Evolutionary conservation across 1,140 invertebrate genomes (phyloP), one percentile per base, ranked within the genome.

Genomic region (Drosophila pseudoananassae): DNA sequence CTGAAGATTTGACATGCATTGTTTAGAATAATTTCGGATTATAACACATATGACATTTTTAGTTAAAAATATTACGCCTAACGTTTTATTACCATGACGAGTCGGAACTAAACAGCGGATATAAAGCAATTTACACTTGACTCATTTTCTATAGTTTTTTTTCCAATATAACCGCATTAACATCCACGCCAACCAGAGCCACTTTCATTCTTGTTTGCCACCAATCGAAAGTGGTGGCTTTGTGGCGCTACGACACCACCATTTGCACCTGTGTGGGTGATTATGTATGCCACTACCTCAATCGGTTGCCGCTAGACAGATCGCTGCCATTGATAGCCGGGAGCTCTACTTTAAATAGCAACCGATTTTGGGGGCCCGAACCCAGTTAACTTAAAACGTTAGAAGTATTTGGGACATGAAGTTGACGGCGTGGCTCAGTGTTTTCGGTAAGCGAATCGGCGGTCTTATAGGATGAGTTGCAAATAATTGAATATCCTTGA

Each of bases 161-260:
- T 47, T 29, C 31, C 25, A 70, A 50, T n/a, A 7, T 17, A 50
- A 54, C 31, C 46, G 53, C 10, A 14, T 27, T 17, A 45, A 23
- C 36, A 33, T 60, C 53, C 36, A 64, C 60, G 50, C 50, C 40
- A 68, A 31, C 63, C 31, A n/a, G 36, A 9, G 50, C 27, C 31
- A 69, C 57, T 83, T 78, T 79, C 76, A 60, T 83, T 83, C 60
- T 84, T 40, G 61, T 46, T 70, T 66, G 55, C 56, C 72, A 58
- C 43, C 65, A 45, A 56, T 51, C 38, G 38, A 55, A 68, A 46
- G 43, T 46, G 15, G 15, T 17, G 6, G 8, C 40, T 36, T 60
- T 69, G 57, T 40, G 38, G 38, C 38, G 38, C 38, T 40, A 6
- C 4, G 15, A 65, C 46, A 73, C 77, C 75, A 60, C 71, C 33